A percentile compares a stretch with the other conserved stretches of the same genome.
Conservation (phyloP, 2,113 vertebrate species). For the Leucosticte australis region DNA sequence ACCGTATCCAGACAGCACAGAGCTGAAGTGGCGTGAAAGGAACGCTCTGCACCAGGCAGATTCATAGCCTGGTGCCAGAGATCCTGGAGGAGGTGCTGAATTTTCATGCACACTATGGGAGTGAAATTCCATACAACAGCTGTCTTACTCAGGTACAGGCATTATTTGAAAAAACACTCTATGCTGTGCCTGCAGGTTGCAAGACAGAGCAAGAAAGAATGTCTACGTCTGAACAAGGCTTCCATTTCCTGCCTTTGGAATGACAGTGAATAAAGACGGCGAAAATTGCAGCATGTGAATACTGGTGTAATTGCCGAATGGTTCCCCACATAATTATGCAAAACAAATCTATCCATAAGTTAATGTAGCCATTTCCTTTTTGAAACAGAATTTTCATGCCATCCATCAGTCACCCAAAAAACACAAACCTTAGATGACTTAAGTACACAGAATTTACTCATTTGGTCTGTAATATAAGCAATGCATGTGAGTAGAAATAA, state of each 20-base stretch:
- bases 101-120: neutral
- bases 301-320: constrained; percentile 42
- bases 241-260: constrained; percentile 6
- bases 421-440: constrained; percentile 13
- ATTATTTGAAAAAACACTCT: neutral
- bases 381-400: constrained; percentile 41
- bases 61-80: accelerated
- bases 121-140: neutral
- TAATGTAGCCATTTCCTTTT: constrained; percentile 51
- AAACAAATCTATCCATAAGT: constrained; percentile 50
- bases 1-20: accelerated
- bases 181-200: neutral
- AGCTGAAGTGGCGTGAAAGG: neutral
- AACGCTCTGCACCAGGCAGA: neutral
- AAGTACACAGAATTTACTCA: neutral
- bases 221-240: neutral
- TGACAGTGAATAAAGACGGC: constrained; percentile 36
- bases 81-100: neutral
- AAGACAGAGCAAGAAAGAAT: neutral
- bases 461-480: constrained; percentile 20
- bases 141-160: neutral
- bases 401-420: constrained; percentile 45
- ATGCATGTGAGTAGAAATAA: constrained; percentile 8
- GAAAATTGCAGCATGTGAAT: constrained; percentile 54
- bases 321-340: constrained; percentile 52